Evolutionary conservation across 2,888 invertebrate species (phyloP).

Genomic region (Deilephila elpenor): DNA sequence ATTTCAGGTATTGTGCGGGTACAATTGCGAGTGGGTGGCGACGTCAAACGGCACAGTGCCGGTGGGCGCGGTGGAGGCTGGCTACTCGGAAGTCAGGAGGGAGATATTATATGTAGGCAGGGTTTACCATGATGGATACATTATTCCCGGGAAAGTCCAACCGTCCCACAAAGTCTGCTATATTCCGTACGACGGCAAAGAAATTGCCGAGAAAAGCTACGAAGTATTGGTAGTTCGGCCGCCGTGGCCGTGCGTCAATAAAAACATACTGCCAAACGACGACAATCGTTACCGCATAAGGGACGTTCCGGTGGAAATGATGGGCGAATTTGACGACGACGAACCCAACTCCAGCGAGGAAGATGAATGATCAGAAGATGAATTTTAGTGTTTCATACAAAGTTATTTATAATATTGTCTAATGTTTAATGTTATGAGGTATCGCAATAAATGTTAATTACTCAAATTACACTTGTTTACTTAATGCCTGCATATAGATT

Average conservation of each 20-base stretch:
- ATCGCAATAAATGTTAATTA: too few relatives aligned
- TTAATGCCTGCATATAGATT: too few relatives aligned
- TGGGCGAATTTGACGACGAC: slow-evolving; percentile 34
- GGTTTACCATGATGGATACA: slow-evolving; percentile 87
- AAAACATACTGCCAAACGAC: slow-evolving; percentile 10
- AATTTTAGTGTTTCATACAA: too few relatives aligned
- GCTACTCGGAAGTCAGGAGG: slow-evolving; percentile 75
- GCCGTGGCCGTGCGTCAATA: neutral
- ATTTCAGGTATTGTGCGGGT: slow-evolving; percentile 68
- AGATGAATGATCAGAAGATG: neutral
- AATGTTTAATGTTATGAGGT: too few relatives aligned
- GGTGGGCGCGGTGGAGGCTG: slow-evolving; percentile 87
- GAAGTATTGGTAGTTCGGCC: slow-evolving; percentile 59
- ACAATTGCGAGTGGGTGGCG: slow-evolving; percentile 80
- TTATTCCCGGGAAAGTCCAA: slow-evolving; percentile 91
- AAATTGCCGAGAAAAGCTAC: slow-evolving; percentile 50
- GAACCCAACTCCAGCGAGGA: neutral
- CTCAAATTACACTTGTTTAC: too few relatives aligned
- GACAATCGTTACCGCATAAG: neutral
- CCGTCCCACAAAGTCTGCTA: slow-evolving; percentile 89
- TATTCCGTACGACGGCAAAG: slow-evolving; percentile 81
- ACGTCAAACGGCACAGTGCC: slow-evolving; percentile 86
- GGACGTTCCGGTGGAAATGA: neutral
- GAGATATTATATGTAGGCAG: slow-evolving; percentile 87
- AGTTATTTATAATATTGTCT: too few relatives aligned